A percentile compares a stretch with the other conserved stretches of the same genome.
Conservation (phyloP, 1,140 invertebrate genomes). For the Rhagoletis pomonella region DNA sequence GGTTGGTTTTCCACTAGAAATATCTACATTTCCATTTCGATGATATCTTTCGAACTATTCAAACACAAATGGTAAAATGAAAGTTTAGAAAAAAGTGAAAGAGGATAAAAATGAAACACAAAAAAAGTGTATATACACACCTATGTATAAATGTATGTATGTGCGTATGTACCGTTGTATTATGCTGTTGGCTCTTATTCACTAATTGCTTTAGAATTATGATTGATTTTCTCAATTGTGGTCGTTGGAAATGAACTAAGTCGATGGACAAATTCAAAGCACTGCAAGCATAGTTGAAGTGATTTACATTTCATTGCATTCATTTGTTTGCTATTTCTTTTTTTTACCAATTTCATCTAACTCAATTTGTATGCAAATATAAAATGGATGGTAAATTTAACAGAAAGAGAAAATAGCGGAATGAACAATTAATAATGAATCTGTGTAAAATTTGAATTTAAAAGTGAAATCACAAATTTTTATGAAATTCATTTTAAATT, state of each 20-base stretch:
- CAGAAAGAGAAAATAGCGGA: no score
- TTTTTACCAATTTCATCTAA: conserved; percentile 35
- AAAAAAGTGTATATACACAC: background rate
- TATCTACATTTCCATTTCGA: conserved; percentile 11
- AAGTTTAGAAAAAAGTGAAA: background rate
- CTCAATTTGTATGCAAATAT: conserved; percentile 30
- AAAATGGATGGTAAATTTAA: background rate
- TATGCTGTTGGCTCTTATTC: conserved; percentile 4
- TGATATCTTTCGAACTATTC: background rate
- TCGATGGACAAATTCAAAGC: conserved; percentile 35
- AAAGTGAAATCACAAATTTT: background rate
- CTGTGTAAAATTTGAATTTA: background rate
- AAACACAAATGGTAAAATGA: background rate
- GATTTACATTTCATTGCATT: conserved; percentile 21
- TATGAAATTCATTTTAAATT: background rate
- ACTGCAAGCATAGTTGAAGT: background rate
- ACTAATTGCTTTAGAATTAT: conserved; percentile 49
- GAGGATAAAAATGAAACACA: background rate
- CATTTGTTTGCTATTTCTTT: background rate
- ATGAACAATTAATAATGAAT: background rate
- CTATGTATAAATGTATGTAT: background rate
- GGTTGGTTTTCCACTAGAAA: background rate
- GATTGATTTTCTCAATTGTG: conserved; percentile 51
- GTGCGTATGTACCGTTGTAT: background rate
- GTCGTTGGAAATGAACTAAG: conserved; percentile 38